phyloP scores from a whole-genome alignment of 2,113 vertebrate genomes.

The Crocuta crocuta region DNA sequence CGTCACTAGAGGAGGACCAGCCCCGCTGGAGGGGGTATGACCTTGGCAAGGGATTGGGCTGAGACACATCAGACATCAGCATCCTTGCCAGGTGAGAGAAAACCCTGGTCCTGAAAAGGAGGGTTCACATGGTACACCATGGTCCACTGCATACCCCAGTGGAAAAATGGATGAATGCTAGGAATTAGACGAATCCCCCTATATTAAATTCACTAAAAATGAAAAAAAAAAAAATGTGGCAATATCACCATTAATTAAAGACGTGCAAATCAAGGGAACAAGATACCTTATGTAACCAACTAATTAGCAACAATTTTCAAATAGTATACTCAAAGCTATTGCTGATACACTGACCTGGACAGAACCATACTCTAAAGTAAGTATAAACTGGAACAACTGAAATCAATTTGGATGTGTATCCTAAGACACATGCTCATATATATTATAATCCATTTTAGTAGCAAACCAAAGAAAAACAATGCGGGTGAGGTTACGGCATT shows the following conservation, averaged over 20 bases:
- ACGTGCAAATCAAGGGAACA: background rate
- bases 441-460: background rate
- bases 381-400: background rate
- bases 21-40: background rate
- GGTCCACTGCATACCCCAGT: background rate
- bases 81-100: background rate
- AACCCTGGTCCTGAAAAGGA: background rate
- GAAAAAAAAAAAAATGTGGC: background rate
- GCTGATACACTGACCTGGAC: background rate
- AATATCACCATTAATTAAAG: background rate
- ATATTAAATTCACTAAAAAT: background rate
- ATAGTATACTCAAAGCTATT: background rate
- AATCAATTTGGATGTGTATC: background rate
- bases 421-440: background rate
- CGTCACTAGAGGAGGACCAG: background rate
- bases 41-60: background rate
- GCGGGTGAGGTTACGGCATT: background rate
- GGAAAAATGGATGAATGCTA: background rate
- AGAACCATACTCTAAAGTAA: background rate
- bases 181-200: background rate
- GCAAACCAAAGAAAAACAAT: background rate
- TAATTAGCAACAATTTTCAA: background rate
- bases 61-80: background rate
- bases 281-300: background rate
- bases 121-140: background rate